Conservation (phyloP, 2,113 vertebrate species). For the Sciurus niger region DNA sequence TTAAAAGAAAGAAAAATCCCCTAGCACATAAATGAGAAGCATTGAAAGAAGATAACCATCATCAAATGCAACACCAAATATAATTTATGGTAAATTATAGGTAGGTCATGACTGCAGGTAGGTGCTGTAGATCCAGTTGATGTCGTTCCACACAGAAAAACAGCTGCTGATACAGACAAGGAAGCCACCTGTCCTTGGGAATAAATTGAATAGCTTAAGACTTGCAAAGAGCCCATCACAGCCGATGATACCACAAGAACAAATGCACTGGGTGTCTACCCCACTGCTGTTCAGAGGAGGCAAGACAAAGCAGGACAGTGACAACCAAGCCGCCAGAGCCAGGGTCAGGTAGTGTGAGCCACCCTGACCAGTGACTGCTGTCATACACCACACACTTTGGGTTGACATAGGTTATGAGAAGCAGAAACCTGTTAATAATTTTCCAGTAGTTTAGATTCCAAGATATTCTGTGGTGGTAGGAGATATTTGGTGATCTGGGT, state of each 20-base stretch:
- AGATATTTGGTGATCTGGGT: not conserved
- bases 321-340: not conserved
- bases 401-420: not conserved
- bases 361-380: not conserved
- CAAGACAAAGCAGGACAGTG: not conserved
- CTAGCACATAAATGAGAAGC: not conserved
- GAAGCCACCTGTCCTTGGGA: not conserved
- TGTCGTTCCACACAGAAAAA: not conserved
- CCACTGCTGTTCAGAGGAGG: not conserved
- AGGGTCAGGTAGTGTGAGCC: not conserved
- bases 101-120: too few species aligned
- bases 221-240: not conserved
- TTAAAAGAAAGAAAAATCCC: not conserved
- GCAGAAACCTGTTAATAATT: not conserved
- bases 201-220: not conserved
- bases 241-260: not conserved
- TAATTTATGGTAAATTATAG: not conserved
- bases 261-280: rapidly evolving
- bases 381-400: not conserved
- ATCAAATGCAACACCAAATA: not conserved
- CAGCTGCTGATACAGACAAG: not conserved
- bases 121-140: not conserved
- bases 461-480: not conserved
- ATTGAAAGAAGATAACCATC: not conserved
- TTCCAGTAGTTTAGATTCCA: not conserved